phyloP scores from a whole-genome alignment of 2,113 vertebrate species.

The Oxygymnocypris stewartii region DNA sequence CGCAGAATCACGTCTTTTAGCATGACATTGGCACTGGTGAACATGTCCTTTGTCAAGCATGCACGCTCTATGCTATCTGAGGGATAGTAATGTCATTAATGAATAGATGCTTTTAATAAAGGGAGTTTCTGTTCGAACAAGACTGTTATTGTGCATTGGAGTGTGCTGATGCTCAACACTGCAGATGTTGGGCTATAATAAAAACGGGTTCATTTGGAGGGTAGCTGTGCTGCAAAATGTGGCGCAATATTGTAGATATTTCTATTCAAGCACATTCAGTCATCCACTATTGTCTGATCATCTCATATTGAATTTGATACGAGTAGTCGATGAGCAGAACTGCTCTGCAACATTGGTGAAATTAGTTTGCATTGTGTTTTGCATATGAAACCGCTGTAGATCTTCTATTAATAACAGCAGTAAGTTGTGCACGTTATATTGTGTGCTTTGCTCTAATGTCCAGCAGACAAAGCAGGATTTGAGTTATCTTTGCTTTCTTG shows the following conservation, averaged over 20 bases:
- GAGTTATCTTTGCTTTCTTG: background rate
- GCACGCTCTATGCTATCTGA: background rate
- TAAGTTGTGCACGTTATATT: background rate
- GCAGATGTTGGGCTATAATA: slow-evolving; percentile 42
- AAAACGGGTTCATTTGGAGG: slow-evolving; percentile 36
- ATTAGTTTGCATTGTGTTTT: background rate
- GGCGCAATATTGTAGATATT: background rate
- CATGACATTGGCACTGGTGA: background rate
- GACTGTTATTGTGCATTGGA: background rate
- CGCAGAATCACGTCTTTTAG: background rate
- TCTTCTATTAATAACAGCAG: background rate
- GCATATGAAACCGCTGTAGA: background rate
- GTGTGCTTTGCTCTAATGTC: background rate
- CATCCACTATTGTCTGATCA: background rate
- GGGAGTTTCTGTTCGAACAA: background rate
- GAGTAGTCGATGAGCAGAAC: background rate
- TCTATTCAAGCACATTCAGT: background rate
- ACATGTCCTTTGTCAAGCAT: background rate
- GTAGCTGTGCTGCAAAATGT: slow-evolving; percentile 46
- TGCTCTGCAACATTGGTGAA: no score
- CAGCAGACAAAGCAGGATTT: background rate
- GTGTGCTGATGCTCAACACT: slow-evolving; percentile 35
- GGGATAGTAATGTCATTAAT: background rate
- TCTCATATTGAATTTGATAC: background rate
- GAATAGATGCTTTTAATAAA: background rate